phyloP scores from a whole-genome alignment of 2,888 invertebrate species.

The Eristalis arbustorum region DNA sequence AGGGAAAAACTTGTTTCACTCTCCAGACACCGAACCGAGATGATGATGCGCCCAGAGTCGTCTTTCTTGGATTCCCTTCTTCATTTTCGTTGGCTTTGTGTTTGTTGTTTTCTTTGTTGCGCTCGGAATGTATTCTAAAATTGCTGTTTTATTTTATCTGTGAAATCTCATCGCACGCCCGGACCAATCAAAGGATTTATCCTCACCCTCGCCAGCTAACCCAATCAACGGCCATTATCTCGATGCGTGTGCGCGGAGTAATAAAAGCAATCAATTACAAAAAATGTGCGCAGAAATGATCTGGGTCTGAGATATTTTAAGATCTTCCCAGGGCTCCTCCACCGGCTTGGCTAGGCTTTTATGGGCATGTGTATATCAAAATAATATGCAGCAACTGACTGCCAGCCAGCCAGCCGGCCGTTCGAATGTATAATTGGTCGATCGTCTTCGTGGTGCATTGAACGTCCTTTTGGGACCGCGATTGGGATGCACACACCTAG shows the following conservation, averaged over 20 bases:
- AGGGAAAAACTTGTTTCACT: not conserved
- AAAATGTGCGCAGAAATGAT: conserved; percentile 39
- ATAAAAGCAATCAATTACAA: conserved; percentile 58
- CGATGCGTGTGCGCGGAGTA: not conserved
- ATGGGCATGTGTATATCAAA: conserved; percentile 12
- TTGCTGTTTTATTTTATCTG: conserved; percentile 45
- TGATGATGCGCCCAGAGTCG: not conserved
- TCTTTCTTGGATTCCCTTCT: not conserved
- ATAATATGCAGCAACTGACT: not conserved
- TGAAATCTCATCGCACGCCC: conserved; percentile 24
- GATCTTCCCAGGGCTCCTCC: conserved; percentile 17
- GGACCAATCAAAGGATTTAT: conserved; percentile 36
- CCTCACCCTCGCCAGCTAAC: conserved; percentile 35
- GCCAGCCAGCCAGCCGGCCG: too few species aligned
- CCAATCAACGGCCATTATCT: conserved; percentile 20
- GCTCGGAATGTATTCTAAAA: conserved; percentile 21
- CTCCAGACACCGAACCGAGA: not conserved
- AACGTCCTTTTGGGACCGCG: not conserved
- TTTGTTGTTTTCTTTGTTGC: not conserved
- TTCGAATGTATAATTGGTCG: conserved; percentile 29
- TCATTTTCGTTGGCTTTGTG: not conserved
- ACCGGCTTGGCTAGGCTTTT: not conserved
- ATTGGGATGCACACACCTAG: not conserved
- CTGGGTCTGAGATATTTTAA: conserved; percentile 51
- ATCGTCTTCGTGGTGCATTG: not conserved